A percentile compares a stretch with the other conserved stretches of the same genome.
Conservation (phyloP, 1,140 invertebrate genomes). For the Palaemon carinicauda region DNA sequence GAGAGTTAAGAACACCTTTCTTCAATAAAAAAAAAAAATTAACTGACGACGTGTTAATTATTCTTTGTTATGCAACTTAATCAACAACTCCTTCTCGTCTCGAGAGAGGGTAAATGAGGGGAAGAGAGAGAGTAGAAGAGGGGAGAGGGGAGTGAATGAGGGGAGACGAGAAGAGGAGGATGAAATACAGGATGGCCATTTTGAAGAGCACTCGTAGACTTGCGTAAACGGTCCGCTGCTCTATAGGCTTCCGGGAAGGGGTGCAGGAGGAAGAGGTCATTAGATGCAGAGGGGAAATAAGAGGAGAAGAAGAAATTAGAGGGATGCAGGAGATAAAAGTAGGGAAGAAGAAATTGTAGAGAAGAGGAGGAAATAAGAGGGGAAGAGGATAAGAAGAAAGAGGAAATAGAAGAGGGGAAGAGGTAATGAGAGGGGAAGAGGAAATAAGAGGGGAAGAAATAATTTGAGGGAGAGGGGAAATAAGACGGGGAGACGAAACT, state of each 20-base stretch:
- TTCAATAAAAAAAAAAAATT: no score
- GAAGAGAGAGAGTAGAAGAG: neutral
- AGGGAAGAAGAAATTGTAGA: neutral
- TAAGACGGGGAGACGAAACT: neutral
- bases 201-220: no score
- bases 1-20: no score
- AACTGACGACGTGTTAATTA: no score
- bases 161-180: neutral
- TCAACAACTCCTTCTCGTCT: no score
- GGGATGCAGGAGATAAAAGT: neutral
- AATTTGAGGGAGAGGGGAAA: neutral
- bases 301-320: neutral
- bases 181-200: neutral
- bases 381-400: neutral
- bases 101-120: neutral
- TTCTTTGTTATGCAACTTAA: no score
- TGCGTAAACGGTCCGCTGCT: no score
- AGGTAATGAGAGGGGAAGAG: neutral
- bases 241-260: neutral
- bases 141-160: neutral
- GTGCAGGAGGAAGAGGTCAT: neutral
- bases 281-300: neutral
- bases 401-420: neutral
- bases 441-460: neutral
- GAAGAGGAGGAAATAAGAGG: neutral